These are phyloP conservation scores for Microcebus lehilahytsara DNA, from an alignment of 2,113 vertebrate species.

Conservation along the genomic window DNA sequence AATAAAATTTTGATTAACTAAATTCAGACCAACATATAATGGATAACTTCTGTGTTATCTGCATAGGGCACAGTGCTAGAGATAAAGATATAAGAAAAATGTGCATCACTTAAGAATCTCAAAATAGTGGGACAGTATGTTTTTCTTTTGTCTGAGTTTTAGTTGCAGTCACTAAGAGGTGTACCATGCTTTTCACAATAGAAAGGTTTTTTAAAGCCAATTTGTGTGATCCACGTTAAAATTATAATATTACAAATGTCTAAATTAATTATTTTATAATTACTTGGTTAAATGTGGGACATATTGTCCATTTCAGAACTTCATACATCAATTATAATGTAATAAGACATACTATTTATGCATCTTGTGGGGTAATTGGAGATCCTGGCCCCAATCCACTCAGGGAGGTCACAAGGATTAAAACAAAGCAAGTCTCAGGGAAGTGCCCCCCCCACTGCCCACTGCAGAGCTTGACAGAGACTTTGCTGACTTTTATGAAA, in stretches of 20 bases:
- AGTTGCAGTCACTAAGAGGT: conserved; percentile 13
- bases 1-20: neutral
- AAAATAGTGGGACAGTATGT: neutral
- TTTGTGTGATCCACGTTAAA: neutral
- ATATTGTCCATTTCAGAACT: neutral
- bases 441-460: no score
- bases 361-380: no score
- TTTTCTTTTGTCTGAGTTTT: conserved; percentile 18
- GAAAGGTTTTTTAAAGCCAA: neutral
- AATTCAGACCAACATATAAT: conserved; percentile 24
- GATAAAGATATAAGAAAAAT: neutral
- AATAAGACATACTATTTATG: neutral
- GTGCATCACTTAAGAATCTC: neutral
- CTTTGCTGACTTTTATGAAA: no score
- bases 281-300: neutral
- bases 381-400: no score
- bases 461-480: no score
- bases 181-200: neutral
- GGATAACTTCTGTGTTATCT: neutral
- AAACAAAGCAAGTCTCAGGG: no score
- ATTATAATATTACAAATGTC: neutral
- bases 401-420: no score
- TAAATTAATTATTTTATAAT: neutral
- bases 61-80: neutral
- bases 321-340: neutral